Evolutionary conservation across 2,888 invertebrate genomes (phyloP), one percentile per base, ranked within the genome.

Genomic region (Lepidochitona cinerea): DNA sequence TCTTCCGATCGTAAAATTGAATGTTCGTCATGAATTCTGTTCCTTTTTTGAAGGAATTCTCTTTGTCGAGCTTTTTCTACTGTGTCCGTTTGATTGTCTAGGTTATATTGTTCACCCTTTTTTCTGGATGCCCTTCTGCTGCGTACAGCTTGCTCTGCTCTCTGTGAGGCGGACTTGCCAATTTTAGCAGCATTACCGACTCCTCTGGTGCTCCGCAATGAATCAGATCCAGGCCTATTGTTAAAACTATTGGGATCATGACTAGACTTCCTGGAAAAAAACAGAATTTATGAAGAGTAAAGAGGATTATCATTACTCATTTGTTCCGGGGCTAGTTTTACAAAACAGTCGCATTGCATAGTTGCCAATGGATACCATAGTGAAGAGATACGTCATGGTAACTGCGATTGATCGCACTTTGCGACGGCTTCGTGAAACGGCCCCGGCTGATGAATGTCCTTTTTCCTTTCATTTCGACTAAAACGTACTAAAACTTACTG

Each of bases 211-310:
- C 29, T 14, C 14, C 26, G 18, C 4, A 23, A 18, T 3, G 26
- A 18, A 59, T 66, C 72, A 18, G 68, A 18, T 5, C 71, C 74
- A 70, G 78, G 76, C 36, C 73, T 72, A 37, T 80, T 80, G 26
- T 49, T 71, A 32, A 80, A 72, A 69, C 70, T 80, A 37, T 78
- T 75, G 26, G 78, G 76, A 49, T 74, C 78, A 37, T 75, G n/a
- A 36, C 72, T 67, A 29, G 71, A 37, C 32, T 77, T 77, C 37
- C 77, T 77, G 94, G 86, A 94, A 95, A 82, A 97, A 92, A 79
- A 94, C 94, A 90, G 97, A 94, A 80, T 94, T 95, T 79, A 96
- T 53, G 7, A 12, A 14, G 6, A n/a, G n/a, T n/a, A n/a, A n/a
- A n/a, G n/a, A n/a, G n/a, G n/a, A n/a, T n/a, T n/a, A n/a, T n/a